phyloP scores from a whole-genome alignment of 2,797 vertebrate genomes.

The Salarias fasciatus region DNA sequence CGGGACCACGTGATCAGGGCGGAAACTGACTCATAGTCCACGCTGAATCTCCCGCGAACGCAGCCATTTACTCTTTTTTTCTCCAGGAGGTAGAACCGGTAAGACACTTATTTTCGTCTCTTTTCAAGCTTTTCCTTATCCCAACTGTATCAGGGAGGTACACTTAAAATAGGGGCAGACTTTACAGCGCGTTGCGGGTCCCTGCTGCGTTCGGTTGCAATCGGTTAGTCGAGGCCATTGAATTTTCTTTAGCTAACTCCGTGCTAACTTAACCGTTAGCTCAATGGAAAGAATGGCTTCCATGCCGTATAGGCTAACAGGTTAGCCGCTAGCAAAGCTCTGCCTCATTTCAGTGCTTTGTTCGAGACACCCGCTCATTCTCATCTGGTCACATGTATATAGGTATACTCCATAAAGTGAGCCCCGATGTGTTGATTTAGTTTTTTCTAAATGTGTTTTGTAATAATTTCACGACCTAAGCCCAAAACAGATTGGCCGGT shows the following conservation, averaged over 20 bases:
- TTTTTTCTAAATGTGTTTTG: too few relatives aligned
- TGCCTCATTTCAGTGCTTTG: conserved; percentile 46
- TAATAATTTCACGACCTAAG: not conserved
- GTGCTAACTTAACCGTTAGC: conserved; percentile 66
- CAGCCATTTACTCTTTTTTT: conserved; percentile 86
- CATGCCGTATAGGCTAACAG: conserved; percentile 59
- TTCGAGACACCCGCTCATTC: conserved; percentile 14
- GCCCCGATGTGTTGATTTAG: not conserved
- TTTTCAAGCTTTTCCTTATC: too few relatives aligned
- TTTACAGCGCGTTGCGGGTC: not conserved
- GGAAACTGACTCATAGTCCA: conserved; percentile 82
- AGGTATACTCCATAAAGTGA: not conserved
- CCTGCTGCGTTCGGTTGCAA: not conserved
- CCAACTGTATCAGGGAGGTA: too few relatives aligned
- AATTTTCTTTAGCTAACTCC: conserved; percentile 51
- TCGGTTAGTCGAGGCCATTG: conserved; percentile 23
- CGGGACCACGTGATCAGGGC: conserved; percentile 81
- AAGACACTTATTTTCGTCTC: conserved; percentile 46
- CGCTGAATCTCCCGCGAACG: conserved; percentile 84
- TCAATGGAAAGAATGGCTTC: conserved; percentile 62
- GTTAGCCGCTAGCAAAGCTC: conserved; percentile 55
- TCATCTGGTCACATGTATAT: too few relatives aligned
- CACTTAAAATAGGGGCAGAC: too few relatives aligned
- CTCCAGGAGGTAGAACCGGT: conserved; percentile 73
- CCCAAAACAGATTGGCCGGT: conserved; percentile 34